Percentiles rank a stretch among this genome's conserved stretches.
Evolutionary conservation across 2,113 vertebrate species (phyloP).

Genomic region (Shinisaurus crocodilurus): DNA sequence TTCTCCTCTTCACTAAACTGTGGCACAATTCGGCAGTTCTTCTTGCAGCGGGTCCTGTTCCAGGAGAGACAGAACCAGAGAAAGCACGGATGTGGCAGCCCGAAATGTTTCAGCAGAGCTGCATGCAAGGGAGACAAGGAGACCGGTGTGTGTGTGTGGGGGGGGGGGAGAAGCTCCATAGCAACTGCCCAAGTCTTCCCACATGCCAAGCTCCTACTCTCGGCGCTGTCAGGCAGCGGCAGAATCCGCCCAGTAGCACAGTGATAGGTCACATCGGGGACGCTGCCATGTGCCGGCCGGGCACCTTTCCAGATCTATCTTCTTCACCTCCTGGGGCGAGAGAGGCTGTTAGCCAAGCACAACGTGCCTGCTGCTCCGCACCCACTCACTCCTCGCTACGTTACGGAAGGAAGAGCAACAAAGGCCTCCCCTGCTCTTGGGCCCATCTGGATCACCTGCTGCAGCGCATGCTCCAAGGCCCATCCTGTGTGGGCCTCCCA

Average conservation of each 20-base stretch:
- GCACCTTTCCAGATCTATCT: conserved; percentile 37
- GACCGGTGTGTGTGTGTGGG: background rate
- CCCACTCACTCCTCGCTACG: conserved; percentile 11
- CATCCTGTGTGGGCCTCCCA: background rate
- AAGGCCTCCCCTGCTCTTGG: background rate
- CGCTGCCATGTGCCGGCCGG: conserved; percentile 26
- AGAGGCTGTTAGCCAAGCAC: conserved; percentile 28
- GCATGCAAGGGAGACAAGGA: background rate
- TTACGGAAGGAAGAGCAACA: background rate
- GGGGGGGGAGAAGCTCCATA: background rate
- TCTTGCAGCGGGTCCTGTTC: background rate
- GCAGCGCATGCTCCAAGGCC: background rate
- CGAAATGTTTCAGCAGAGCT: conserved; percentile 17
- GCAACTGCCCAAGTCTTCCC: conserved; percentile 31
- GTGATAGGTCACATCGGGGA: conserved; percentile 34
- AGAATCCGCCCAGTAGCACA: conserved; percentile 19
- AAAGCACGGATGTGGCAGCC: conserved; percentile 14
- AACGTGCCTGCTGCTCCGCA: conserved; percentile 13
- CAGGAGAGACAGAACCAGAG: background rate
- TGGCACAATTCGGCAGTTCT: background rate
- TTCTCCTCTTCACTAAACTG: background rate
- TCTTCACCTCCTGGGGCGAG: conserved; percentile 31
- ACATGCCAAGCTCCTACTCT: conserved; percentile 17
- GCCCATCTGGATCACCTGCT: background rate
- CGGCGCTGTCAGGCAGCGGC: conserved; percentile 12